phyloP scores from a whole-genome alignment of 2,113 vertebrate genomes.

The Vanacampus margaritifer region DNA sequence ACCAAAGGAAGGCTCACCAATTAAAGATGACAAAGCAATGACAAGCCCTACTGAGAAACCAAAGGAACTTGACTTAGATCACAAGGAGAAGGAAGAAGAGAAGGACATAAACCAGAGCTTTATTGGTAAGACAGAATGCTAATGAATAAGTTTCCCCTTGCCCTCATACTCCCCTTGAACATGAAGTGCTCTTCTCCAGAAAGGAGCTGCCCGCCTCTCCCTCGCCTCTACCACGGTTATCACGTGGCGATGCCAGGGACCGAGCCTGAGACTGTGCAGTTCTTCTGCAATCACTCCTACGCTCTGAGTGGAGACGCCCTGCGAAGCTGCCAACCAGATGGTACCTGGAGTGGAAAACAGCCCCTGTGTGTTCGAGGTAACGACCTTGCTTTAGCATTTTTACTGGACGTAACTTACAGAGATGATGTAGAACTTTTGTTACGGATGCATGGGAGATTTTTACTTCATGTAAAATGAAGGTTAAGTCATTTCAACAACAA shows the following conservation, averaged over 20 bases:
- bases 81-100: slow-evolving; percentile 44
- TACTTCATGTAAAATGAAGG: no score
- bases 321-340: slow-evolving; percentile 80
- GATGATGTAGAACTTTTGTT: neutral
- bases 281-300: slow-evolving; percentile 90
- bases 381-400: neutral
- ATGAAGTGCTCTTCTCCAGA: slow-evolving; percentile 59
- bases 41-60: slow-evolving; percentile 28
- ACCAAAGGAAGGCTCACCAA: slow-evolving; percentile 22
- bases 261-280: slow-evolving; percentile 76
- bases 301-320: slow-evolving; percentile 81
- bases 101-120: slow-evolving; percentile 64
- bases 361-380: slow-evolving; percentile 75
- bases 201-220: slow-evolving; percentile 79
- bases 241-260: slow-evolving; percentile 72
- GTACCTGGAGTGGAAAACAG: slow-evolving; percentile 70
- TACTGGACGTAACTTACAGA: neutral
- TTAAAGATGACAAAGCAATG: slow-evolving; percentile 23
- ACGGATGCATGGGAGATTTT: neutral
- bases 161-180: neutral
- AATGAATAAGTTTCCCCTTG: neutral
- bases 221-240: slow-evolving; percentile 83
- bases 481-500: no score
- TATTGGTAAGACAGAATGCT: slow-evolving; percentile 37
- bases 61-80: slow-evolving; percentile 26